Conservation (phyloP, 23 tunicate genomes). For the Phallusia fumigata region DNA sequence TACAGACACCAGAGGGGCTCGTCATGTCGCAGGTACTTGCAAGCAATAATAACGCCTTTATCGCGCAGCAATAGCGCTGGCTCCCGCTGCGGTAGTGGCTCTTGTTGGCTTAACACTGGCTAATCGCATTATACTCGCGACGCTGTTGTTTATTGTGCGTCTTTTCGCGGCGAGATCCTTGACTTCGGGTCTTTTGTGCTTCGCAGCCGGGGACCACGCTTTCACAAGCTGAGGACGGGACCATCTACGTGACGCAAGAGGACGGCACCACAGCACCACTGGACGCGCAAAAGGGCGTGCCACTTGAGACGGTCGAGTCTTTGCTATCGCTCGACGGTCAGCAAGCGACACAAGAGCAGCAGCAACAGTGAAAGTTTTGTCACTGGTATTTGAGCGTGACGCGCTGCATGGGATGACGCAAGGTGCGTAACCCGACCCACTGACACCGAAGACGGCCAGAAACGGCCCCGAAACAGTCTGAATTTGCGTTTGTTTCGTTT, state of each 20-base stretch:
- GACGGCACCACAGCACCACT: slow-evolving; percentile 88
- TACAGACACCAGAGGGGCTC: slow-evolving; percentile 90
- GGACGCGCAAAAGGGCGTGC: slow-evolving; percentile 81
- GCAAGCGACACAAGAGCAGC: slow-evolving; percentile 1
- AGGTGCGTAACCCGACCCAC: too few species aligned
- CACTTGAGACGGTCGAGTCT: slow-evolving; percentile 75
- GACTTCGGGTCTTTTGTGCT: background rate
- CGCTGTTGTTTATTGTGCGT: slow-evolving; percentile 8
- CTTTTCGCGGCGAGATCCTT: background rate
- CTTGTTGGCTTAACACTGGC: background rate
- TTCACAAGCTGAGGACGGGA: slow-evolving; percentile 94
- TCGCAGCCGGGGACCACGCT: slow-evolving; percentile 90
- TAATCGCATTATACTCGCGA: slow-evolving; percentile 2
- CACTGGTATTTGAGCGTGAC: too few species aligned
- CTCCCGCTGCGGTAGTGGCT: too few species aligned
- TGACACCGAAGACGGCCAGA: too few species aligned
- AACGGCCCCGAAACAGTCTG: too few species aligned
- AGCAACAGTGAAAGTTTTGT: background rate
- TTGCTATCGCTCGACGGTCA: slow-evolving; percentile 61
- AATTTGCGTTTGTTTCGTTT: background rate
- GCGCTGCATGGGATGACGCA: too few species aligned
- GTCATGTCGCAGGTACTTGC: slow-evolving; percentile 93
- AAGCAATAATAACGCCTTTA: background rate
- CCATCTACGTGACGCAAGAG: slow-evolving; percentile 87
- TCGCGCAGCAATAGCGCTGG: background rate